Evolutionary conservation across 2,113 vertebrate genomes (phyloP).

Genomic region (Lipotes vexillifer): DNA sequence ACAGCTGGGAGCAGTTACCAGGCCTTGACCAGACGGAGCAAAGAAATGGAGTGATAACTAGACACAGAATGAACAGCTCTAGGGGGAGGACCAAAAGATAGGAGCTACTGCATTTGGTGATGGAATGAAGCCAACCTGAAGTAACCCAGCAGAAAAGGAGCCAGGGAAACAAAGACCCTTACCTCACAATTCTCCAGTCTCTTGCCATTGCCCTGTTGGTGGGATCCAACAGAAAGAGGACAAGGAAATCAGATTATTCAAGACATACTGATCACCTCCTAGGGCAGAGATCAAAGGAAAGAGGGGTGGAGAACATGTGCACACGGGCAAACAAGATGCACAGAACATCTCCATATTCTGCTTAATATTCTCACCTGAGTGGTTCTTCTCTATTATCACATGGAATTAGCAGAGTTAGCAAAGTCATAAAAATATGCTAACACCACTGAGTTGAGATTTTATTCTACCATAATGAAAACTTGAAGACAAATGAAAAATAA

Average conservation of each 20-base stretch:
- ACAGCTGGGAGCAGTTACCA: no score
- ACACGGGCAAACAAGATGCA: fast-evolving
- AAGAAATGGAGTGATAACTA: neutral
- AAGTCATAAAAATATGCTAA: neutral
- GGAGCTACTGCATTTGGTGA: neutral
- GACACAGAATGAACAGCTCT: fast-evolving
- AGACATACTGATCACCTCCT: fast-evolving
- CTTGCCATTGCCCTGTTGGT: neutral
- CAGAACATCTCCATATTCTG: neutral
- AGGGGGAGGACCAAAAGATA: fast-evolving
- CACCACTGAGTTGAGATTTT: neutral
- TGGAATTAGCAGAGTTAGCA: no score
- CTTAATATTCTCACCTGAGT: fast-evolving
- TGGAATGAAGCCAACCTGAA: fast-evolving
- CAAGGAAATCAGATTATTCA: neutral
- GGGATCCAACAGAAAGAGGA: neutral
- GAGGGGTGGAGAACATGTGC: fast-evolving
- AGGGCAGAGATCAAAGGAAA: neutral
- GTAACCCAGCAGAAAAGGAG: neutral
- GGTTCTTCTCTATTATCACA: neutral
- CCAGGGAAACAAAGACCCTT: neutral
- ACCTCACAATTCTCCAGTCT: fast-evolving
- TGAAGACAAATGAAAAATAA: neutral
- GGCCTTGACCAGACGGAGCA: neutral
- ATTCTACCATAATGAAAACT: neutral